A percentile compares a stretch with the other conserved stretches of the same genome.
Conservation (phyloP, 2,797 vertebrate genomes). For the Eidolon dupreanum region DNA sequence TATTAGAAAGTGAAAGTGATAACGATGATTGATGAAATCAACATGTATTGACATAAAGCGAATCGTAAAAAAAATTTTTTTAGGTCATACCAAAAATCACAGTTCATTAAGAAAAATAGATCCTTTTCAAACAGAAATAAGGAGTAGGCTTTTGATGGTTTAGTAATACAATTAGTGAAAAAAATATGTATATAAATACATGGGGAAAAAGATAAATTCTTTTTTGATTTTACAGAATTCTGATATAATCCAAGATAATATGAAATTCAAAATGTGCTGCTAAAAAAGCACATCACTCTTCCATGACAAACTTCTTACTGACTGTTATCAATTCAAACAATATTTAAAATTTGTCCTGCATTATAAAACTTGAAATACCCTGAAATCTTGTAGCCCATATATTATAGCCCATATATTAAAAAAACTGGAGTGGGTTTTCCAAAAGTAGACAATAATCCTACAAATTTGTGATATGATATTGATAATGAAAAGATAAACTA, state of each 20-base stretch:
- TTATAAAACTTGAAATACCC: not conserved
- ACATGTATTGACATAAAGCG: not conserved
- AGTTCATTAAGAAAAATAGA: not conserved
- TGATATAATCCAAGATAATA: not conserved
- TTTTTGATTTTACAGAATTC: not conserved
- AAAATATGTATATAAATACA: not conserved
- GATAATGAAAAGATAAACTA: not conserved
- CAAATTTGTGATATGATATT: not conserved
- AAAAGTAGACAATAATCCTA: not conserved
- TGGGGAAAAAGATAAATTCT: not conserved
- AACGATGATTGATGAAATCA: slow-evolving; percentile 3
- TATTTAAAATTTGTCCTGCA: not conserved
- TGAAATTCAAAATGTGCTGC: not conserved
- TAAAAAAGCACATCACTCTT: not conserved
- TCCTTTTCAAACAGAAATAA: not conserved
- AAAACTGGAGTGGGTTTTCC: not conserved
- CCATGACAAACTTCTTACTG: not conserved
- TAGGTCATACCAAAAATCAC: not conserved
- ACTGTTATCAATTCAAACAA: not conserved
- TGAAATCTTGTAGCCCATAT: not conserved
- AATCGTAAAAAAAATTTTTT: not conserved
- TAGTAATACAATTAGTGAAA: not conserved
- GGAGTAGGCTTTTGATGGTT: not conserved
- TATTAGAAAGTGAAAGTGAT: not conserved
- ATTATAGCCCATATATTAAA: not conserved